These are phyloP conservation scores for Glaucopsyche alexis DNA, from an alignment of 2,888 invertebrate species.

Conservation along the genomic window DNA sequence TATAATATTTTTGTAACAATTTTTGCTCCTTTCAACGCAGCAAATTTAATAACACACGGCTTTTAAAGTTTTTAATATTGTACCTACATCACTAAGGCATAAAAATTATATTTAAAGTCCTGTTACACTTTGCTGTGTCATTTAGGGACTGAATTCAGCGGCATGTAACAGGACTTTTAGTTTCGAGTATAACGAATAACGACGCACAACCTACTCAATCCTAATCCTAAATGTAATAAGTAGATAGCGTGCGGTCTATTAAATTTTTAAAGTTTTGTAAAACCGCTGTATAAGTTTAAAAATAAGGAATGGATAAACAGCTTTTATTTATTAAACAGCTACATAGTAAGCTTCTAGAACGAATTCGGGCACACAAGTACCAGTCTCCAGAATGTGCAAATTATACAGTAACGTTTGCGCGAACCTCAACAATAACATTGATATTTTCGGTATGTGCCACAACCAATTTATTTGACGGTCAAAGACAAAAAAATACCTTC, in stretches of 20 bases:
- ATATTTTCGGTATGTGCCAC: too few relatives aligned
- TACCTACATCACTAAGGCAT: not conserved
- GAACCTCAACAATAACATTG: too few relatives aligned
- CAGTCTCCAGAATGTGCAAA: too few relatives aligned
- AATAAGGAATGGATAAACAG: too few relatives aligned
- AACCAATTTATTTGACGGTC: too few relatives aligned
- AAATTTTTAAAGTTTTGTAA: slow-evolving; percentile 31
- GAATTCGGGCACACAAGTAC: too few relatives aligned
- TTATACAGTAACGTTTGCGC: too few relatives aligned
- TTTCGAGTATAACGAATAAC: slow-evolving; percentile 43
- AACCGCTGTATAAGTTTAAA: too few relatives aligned
- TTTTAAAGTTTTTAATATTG: not conserved
- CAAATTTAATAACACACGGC: not conserved
- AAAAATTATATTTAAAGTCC: not conserved
- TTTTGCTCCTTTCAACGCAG: not conserved
- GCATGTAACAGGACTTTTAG: not conserved
- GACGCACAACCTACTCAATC: slow-evolving; percentile 63
- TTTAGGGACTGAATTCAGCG: not conserved
- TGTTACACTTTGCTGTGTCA: not conserved
- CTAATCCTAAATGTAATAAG: slow-evolving; percentile 39
- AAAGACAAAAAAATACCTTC: too few relatives aligned
- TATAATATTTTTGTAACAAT: not conserved
- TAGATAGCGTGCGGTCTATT: slow-evolving; percentile 35
- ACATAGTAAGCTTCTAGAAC: too few relatives aligned
- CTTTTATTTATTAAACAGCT: too few relatives aligned